A percentile compares a stretch with the other conserved stretches of the same genome.
Evolutionary conservation across 2,888 invertebrate genomes (phyloP).

Genomic region (Glaucopsyche alexis): DNA sequence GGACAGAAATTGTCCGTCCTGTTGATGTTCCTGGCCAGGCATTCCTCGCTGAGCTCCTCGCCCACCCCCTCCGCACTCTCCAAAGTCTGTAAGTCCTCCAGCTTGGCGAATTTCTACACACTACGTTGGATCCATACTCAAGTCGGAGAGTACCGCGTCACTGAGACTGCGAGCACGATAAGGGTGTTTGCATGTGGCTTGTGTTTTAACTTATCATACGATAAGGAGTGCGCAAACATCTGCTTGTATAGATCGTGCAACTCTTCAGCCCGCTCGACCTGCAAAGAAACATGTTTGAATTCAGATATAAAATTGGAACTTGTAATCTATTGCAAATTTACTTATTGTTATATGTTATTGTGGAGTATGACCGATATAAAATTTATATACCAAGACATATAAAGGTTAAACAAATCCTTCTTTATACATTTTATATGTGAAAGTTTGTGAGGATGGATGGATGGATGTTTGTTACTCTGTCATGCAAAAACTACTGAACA

Average conservation of each 20-base stretch:
- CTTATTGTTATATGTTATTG: too few species aligned
- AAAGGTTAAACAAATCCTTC: too few species aligned
- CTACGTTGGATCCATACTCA: background rate
- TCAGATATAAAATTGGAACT: conserved; percentile 40
- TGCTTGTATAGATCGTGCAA: conserved; percentile 70
- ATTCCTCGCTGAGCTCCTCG: conserved; percentile 67
- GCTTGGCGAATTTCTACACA: conserved; percentile 52
- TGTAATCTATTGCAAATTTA: too few species aligned
- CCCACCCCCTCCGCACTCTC: conserved; percentile 59
- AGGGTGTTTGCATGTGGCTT: conserved; percentile 72
- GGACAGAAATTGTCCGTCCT: conserved; percentile 75
- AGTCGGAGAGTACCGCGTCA: conserved; percentile 44
- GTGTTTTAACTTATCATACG: conserved; percentile 75
- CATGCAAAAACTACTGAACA: too few species aligned
- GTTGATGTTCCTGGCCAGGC: conserved; percentile 56
- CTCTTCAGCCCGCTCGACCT: conserved; percentile 62
- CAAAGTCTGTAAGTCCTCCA: conserved; percentile 73
- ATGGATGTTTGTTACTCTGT: too few species aligned
- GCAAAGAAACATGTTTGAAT: conserved; percentile 54
- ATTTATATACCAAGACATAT: too few species aligned
- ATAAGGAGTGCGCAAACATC: conserved; percentile 76
- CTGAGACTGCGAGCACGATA: conserved; percentile 74
- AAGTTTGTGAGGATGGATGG: too few species aligned
- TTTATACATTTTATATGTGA: too few species aligned
- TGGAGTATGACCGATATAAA: too few species aligned